Base-by-base conservation (phyloP, 2,888 invertebrate genomes). In the Tenthredo notha region DNA sequence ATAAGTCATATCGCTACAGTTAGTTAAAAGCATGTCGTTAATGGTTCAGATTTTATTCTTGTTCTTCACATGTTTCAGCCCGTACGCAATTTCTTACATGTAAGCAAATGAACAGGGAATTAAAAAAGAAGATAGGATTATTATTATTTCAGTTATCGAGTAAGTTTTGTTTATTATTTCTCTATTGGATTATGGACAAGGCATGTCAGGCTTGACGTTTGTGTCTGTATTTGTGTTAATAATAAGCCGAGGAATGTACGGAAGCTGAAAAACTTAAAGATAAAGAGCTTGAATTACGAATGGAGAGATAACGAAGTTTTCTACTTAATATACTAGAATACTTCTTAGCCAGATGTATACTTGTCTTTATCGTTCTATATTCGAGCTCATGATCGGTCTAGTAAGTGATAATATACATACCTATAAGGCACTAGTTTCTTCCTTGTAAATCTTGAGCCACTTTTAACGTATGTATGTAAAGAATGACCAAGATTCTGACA, bases 211-310 rank as follows among this genome's bases (percentile, higher is more conserved):
- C 25, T 61, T 10, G 10, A 21, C 25, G 70, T 5, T 6, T 12
- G 70, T n/a, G 33, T n/a, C 18, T 40, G 40, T 72, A 37, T 72
- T 18, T 72, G 37, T 37, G 40, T 75, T 43, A 21, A 54, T 77
- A 29, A 29, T 77, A 18, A 54, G 54, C 77, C 25, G n/a, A 77
- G 33, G 54, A 77, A 77, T 77, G 29, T 47, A 54, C 15, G 67
- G 2, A 25, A 33, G 77, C 77, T 77, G 77, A 33, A 77, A 54
- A 50, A 50, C 18, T 6, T 33, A n/a, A 10, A 47, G n/a, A 75
- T 25, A 54, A 21, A 74, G 25, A 25, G 10, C n/a, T n/a, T 29
- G 12, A 43, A 40, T 74, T 74, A 40, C 74, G 40, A 72, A 72
- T 40, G 40, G 40, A 40, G 18, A 40, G 29, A 40, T 37, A 72